Conservation (phyloP, 2,888 invertebrate species). For the Polymixis flavicincta region DNA sequence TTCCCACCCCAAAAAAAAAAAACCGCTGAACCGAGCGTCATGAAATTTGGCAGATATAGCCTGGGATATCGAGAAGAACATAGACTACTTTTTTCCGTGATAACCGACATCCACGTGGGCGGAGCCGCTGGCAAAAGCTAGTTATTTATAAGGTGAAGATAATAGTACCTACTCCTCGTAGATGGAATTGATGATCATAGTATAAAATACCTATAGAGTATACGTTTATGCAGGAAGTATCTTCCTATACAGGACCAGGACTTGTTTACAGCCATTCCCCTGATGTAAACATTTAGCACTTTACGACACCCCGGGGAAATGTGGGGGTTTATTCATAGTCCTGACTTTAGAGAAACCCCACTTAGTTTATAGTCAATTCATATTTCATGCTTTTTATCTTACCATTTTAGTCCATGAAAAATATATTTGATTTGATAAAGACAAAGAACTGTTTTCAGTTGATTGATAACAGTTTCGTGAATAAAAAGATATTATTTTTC, state of each 20-base stretch:
- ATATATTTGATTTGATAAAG: neutral
- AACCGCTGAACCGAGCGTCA: no score
- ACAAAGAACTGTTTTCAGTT: conserved; percentile 44
- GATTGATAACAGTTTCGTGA: conserved; percentile 53
- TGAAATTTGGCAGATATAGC: no score
- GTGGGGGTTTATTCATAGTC: conserved; percentile 36
- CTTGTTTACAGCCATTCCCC: conserved; percentile 36
- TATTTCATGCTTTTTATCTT: neutral
- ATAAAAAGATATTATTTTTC: conserved; percentile 51
- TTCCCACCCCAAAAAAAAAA: no score
- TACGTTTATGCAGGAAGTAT: neutral
- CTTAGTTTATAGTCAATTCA: conserved; percentile 21
- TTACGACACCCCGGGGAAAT: conserved; percentile 32
- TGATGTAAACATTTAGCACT: conserved; percentile 45
- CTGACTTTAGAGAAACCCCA: conserved; percentile 23
- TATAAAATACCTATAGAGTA: neutral
- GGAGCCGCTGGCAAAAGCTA: no score
- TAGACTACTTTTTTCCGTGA: no score
- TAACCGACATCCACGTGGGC: no score
- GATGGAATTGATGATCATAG: neutral
- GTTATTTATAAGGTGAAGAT: neutral
- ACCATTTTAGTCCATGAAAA: neutral
- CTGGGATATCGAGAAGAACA: no score
- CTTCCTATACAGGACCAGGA: neutral
- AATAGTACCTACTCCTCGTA: neutral